phyloP scores from a whole-genome alignment of 1,140 invertebrate genomes.

The Oreohelix idahoensis region DNA sequence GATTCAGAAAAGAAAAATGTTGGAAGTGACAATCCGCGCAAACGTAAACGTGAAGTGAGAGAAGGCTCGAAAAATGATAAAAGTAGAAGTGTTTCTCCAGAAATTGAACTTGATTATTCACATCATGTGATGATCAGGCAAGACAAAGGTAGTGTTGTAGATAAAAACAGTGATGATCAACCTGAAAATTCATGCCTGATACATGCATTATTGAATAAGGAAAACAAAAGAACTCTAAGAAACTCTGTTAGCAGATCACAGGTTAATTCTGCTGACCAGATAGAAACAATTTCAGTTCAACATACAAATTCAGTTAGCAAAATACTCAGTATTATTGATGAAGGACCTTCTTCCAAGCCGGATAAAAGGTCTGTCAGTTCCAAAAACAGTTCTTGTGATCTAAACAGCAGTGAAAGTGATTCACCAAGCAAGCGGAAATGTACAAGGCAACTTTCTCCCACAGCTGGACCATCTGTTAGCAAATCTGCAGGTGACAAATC shows the following conservation, averaged over 20 bases:
- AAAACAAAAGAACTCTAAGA: too few species aligned
- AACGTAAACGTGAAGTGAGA: background rate
- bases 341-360: background rate
- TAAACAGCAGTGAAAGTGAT: background rate
- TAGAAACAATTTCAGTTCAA: background rate
- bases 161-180: too few species aligned
- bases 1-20: background rate
- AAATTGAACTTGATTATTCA: background rate
- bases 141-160: too few species aligned
- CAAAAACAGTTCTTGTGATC: background rate
- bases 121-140: too few species aligned
- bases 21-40: background rate
- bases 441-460: background rate
- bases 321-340: background rate
- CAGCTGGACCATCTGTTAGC: background rate
- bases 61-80: background rate
- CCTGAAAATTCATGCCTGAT: too few species aligned
- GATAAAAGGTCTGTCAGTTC: background rate
- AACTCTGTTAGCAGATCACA: background rate
- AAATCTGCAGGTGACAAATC: background rate
- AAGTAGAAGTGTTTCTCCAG: background rate
- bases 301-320: background rate
- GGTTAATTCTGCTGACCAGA: background rate
- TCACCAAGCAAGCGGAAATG: background rate
- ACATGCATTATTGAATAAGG: too few species aligned